Evolutionary conservation across 2,888 invertebrate species (phyloP), one percentile per base, ranked within the genome.

Genomic region (Pardosa pseudoannulata): DNA sequence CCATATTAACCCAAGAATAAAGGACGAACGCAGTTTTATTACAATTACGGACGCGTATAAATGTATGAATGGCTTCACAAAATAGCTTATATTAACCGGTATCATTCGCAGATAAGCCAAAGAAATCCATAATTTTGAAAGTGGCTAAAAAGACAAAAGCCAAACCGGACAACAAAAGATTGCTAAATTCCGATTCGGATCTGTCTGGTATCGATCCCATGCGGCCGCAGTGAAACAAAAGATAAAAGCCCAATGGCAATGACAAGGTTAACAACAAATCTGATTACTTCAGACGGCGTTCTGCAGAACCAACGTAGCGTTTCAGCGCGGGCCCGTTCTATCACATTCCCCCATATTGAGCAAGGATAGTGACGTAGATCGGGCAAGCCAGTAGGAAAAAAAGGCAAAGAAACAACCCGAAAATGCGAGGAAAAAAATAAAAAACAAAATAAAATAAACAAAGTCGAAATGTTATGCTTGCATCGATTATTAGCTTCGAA

Each of bases 221-320:
- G 36, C 36, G 36, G 36, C 36, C 9, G 9, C 9, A 13, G 29
- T 65, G 0, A 16, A 16, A 65, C 1, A 29, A 13, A 65, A 65
- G 29, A 31, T 29, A 19, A 31, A 31, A 67, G 46, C 27, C 28
- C 56, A 16, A 27, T 68, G 36, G 27, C 32, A 64, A 32, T 65
- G 72, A 28, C 72, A 79, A 80, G 72, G 73, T 80, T 70, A 78
- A 19, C 65, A 65, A 29, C 56, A 78, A 68, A 32, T 68, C 68
- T 67, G 56, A 70, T 46, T 28, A 50, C n/a, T 28, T 6, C 13
- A 27, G 16, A 29, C 29, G 19, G 65, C 65, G 29, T 29, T 31
- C 32, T 65, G n/a, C n/a, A 32, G 65, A 31, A 65, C 23, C 56
- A 56, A 23, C 23, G 56, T 56, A 56, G 23, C 56, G 56, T 56